Percentiles rank a stretch among this genome's conserved stretches.
phyloP scores from a whole-genome alignment of 2,113 vertebrate species.

The Pithys albifrons region DNA sequence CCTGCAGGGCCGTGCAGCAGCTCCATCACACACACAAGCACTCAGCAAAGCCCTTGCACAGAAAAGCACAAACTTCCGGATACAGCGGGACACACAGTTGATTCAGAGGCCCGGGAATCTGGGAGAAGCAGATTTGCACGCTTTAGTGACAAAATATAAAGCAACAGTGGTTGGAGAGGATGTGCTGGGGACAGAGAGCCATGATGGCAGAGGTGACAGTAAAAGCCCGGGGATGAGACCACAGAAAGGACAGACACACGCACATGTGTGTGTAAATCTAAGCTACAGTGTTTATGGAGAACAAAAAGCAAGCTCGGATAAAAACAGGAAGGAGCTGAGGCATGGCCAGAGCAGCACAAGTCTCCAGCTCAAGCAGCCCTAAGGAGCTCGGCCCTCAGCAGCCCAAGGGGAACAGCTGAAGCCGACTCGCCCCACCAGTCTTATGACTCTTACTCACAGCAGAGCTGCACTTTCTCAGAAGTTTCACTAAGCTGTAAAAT shows the following conservation, averaged over 20 bases:
- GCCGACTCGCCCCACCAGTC: neutral
- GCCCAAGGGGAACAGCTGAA: neutral
- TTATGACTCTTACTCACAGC: conserved; percentile 45
- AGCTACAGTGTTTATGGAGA: neutral
- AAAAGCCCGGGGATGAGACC: neutral
- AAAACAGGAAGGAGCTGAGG: neutral
- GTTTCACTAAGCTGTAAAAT: conserved; percentile 18
- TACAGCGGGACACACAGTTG: accelerated
- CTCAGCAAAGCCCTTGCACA: neutral
- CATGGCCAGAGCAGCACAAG: neutral
- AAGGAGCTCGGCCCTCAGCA: neutral
- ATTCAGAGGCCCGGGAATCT: neutral
- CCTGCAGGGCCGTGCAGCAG: neutral
- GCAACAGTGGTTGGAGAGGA: neutral
- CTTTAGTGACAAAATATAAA: neutral
- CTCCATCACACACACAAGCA: accelerated
- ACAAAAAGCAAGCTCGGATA: neutral
- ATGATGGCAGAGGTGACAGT: neutral
- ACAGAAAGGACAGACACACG: neutral
- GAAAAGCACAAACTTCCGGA: neutral
- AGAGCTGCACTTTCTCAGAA: neutral
- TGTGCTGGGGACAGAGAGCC: neutral
- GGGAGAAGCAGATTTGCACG: neutral
- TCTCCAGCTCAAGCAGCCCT: neutral
- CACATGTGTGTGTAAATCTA: accelerated